A percentile compares a stretch with the other conserved stretches of the same genome.
Conservation (phyloP, 2,888 invertebrate genomes). For the Rapana venosa region DNA sequence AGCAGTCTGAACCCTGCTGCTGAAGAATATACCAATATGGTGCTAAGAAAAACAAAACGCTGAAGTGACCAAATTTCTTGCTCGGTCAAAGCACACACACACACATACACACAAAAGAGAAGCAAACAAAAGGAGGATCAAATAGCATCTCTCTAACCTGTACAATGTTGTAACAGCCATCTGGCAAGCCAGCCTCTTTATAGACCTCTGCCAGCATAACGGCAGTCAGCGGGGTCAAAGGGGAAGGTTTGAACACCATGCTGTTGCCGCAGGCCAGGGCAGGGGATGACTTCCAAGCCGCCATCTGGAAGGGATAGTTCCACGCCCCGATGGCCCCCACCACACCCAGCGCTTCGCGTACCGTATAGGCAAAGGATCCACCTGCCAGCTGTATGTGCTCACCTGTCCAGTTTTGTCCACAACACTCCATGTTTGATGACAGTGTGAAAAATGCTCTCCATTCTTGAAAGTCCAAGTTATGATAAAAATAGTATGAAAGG, state of each 20-base stretch:
- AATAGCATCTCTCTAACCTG: slow-evolving; percentile 76
- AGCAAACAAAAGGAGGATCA: too few species aligned
- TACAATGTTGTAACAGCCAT: slow-evolving; percentile 81
- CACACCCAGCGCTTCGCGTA: slow-evolving; percentile 81
- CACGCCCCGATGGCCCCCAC: slow-evolving; percentile 82
- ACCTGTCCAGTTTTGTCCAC: slow-evolving; percentile 69
- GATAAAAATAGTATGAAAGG: too few species aligned
- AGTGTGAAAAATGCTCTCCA: too few species aligned
- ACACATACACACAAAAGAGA: too few species aligned
- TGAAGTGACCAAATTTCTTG: too few species aligned
- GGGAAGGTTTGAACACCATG: slow-evolving; percentile 82
- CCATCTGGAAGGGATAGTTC: slow-evolving; percentile 82
- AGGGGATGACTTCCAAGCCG: slow-evolving; percentile 80
- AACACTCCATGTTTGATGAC: too few species aligned
- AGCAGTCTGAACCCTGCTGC: too few species aligned
- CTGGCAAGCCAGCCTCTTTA: slow-evolving; percentile 80
- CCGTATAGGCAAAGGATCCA: slow-evolving; percentile 80
- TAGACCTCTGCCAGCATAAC: slow-evolving; percentile 81
- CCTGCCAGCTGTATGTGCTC: slow-evolving; percentile 78
- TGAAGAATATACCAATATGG: too few species aligned
- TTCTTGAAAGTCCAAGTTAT: too few species aligned
- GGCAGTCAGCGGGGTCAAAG: slow-evolving; percentile 81
- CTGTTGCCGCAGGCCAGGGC: slow-evolving; percentile 82
- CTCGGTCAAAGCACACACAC: too few species aligned
- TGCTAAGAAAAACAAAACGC: too few species aligned